Base-by-base conservation (phyloP, 2,888 invertebrate genomes). In the Neuroscelio doddi region DNA sequence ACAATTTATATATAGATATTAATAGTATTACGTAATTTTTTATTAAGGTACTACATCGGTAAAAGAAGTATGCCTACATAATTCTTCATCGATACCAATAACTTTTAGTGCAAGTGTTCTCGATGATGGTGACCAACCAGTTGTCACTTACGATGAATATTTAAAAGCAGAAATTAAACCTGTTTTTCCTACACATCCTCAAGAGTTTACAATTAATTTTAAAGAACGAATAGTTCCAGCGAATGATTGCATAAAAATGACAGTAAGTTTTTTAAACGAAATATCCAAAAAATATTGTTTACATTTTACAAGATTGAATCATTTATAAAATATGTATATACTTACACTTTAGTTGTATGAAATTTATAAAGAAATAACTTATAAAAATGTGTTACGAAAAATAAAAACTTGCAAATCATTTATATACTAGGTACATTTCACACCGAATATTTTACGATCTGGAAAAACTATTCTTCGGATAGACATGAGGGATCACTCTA, bases 11-110 rank as follows among this genome's bases (percentile, higher is more conserved):
- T 29, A n/a, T 29, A 29, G 3, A 29, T 29, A n/a, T 15, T 8
- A 0, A n/a, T 4, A 15, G 21, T 21, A 21, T 21, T 21, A 21
- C 5, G 21, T 21, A 21, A 5, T 15, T 21, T 24, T 14, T 26
- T 51, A 52, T 41, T n/a, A 21, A 88, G 89, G 89, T 14, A 86
- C 88, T 12, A 85, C 86, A 1, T 84, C 83, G 68, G 85, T 82
- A 8, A 80, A 86, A 69, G 80, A 86, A 47, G 74, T 89, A 10
- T 80, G 82, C 0, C 85, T 90, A 12, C 85, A 85, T 15, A 90
- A 90, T 71, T 85, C 87, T 51, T 89, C 89, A 0, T 79, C 86
- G 41, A 88, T 90, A 1, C 82, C 88, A 0, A 88, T 90, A 0
- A 83, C 84, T 46, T 90, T 85, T 46, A 81, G 80, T 16, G 74